Evolutionary conservation across 2,797 vertebrate species (phyloP).

Genomic region (Myiotriccus ornatus): DNA sequence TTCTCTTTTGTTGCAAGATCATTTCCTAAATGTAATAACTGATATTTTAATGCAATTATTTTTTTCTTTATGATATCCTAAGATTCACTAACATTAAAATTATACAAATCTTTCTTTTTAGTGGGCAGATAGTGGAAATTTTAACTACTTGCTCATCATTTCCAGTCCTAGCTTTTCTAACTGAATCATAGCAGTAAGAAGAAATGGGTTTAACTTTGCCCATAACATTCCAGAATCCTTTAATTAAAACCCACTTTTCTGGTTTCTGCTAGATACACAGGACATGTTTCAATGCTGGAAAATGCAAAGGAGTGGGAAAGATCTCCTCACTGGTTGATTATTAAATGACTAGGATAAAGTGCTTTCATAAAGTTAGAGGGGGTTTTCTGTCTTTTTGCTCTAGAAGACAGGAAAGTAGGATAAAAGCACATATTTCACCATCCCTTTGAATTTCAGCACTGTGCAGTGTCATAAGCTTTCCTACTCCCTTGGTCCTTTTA

Average conservation of each 20-base stretch:
- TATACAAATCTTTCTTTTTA: not conserved
- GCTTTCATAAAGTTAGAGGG: not conserved
- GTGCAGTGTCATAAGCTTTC: not conserved
- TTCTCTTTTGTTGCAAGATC: not conserved
- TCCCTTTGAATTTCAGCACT: not conserved
- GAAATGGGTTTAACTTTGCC: not conserved
- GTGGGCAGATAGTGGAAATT: not conserved
- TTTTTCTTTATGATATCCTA: slow-evolving; percentile 34
- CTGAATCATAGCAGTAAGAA: not conserved
- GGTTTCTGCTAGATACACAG: not conserved
- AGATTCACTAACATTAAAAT: not conserved
- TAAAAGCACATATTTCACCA: not conserved
- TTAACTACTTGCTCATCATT: not conserved
- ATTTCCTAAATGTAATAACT: not conserved
- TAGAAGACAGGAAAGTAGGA: not conserved
- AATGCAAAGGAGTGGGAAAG: not conserved
- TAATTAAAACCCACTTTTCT: not conserved
- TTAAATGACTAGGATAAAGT: not conserved
- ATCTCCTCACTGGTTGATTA: not conserved
- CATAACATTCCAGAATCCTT: not conserved
- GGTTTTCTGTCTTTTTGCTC: not conserved
- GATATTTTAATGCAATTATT: not conserved
- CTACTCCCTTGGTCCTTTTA: not conserved
- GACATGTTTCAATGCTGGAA: not conserved
- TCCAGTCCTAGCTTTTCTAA: not conserved